Percentiles rank a stretch among this genome's conserved stretches.
phyloP scores from a whole-genome alignment of 2,797 vertebrate species.

The Enteromius viviparus region DNA sequence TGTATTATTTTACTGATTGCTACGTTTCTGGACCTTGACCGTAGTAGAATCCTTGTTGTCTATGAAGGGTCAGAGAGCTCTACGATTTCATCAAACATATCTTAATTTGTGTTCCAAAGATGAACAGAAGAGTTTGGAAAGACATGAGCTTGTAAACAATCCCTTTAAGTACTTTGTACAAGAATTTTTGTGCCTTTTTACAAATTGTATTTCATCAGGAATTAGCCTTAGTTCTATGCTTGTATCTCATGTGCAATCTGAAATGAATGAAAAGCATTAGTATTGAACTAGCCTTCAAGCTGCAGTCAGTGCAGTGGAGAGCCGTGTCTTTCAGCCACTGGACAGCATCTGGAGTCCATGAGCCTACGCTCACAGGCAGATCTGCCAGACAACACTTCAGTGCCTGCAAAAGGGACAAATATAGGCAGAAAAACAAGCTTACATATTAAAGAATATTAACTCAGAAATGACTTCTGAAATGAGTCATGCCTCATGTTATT shows the following conservation, averaged over 20 bases:
- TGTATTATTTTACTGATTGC: background rate
- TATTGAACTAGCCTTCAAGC: slow-evolving; percentile 66
- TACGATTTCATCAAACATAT: background rate
- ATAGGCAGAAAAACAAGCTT: background rate
- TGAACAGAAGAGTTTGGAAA: background rate
- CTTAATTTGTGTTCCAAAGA: background rate
- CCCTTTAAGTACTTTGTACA: background rate
- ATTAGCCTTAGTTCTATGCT: background rate
- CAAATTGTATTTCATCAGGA: background rate
- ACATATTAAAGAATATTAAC: slow-evolving; percentile 3
- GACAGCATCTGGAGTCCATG: slow-evolving; percentile 94
- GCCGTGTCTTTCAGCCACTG: slow-evolving; percentile 91
- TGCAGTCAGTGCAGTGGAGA: slow-evolving; percentile 85
- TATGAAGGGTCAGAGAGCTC: background rate
- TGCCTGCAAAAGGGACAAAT: slow-evolving; percentile 73
- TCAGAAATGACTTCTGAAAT: background rate
- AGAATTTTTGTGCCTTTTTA: background rate
- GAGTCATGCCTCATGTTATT: no score
- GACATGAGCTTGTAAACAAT: background rate
- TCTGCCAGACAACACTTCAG: slow-evolving; percentile 92
- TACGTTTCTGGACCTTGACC: background rate
- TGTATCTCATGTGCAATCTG: background rate
- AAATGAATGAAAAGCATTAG: background rate
- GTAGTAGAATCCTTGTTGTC: background rate
- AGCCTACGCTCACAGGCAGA: slow-evolving; percentile 83